Evolutionary conservation across 2,797 vertebrate genomes (phyloP), one percentile per base, ranked within the genome.

Genomic region (Pangasius djambal): DNA sequence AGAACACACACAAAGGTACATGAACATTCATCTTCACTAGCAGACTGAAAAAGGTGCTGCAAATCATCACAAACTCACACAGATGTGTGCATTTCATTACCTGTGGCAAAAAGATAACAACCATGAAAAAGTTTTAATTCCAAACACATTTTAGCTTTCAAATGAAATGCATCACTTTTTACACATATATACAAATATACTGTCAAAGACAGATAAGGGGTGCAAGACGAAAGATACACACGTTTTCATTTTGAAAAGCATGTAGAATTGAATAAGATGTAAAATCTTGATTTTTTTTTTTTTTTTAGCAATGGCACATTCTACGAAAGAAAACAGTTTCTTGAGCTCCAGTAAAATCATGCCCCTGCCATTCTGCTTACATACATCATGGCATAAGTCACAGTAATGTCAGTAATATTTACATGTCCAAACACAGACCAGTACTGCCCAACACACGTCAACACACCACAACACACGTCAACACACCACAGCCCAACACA

Each of bases 1-100:
- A 94, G 57, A 91, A 20, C 20, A 52, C 74, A 83, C 2, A 87
- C 70, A 88, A 50, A 52, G 52, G 10, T 12, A 70, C 65, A 52
- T 69, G 10, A 85, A 85, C 48, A 70, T 69, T 52, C 48, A 69
- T 37, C 6, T 70, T 34, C n/a, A 85, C 18, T 31, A 13, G 16
- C 31, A 67, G 2, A 40, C 12, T 82, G 31, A 25, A 61, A 82
- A 83, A 1, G 3, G 16, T 28, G 25, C 59, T 8, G 13, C 37
- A 65, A 65, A 83, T 63, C 55, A n/a, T 3, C 34, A 81, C 16
- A 28, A 83, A 83, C 37, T 28, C 12, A 2, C 15, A 34, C 72
- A 44, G 74, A 28, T 25, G 25, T 57, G 50, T 22, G 8, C 20
- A 81, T 57, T 83, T 83, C 4, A 13, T 61, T 44, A 61, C 55